Evolutionary conservation across 1,140 invertebrate genomes (phyloP).

Genomic region (honey bee (Apis mellifera)): Amel_HAv3.1 CM009931.2:6400001-6400500

Average conservation of each 20-base stretch:
- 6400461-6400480: background rate
- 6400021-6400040: background rate
- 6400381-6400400: conserved; percentile 16
- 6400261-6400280: conserved; percentile 4
- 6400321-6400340: background rate
- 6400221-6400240: background rate
- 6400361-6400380: conserved; percentile 11
- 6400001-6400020: too few relatives aligned
- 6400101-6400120: background rate
- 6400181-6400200: background rate
- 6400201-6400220: background rate
- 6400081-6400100: conserved; percentile 17
- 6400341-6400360: conserved; percentile 41
- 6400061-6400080: background rate
- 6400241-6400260: conserved; percentile 10
- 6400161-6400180: background rate
- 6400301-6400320: conserved; percentile 10
- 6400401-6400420: conserved; percentile 31
- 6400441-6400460: conserved; percentile 1
- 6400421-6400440: conserved; percentile 36
- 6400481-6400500: background rate
- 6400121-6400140: too few relatives aligned
- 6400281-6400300: background rate
- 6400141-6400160: background rate
- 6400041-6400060: background rate